Base-by-base conservation (phyloP, 1,140 invertebrate species). In the Chlorops oryzae region DNA sequence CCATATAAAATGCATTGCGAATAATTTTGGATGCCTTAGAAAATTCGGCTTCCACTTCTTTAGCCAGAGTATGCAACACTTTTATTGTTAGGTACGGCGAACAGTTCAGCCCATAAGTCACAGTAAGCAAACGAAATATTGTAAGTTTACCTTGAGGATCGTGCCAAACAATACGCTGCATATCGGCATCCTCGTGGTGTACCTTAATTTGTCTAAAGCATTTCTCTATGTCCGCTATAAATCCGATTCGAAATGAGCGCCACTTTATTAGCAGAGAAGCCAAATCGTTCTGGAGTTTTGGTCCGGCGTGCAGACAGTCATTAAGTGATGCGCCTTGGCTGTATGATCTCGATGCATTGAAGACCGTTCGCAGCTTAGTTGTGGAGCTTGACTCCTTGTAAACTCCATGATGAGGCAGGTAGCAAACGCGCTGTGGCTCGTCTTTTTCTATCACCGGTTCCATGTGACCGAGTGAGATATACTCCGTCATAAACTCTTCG, bases 361-460 rank as follows among this genome's bases (percentile, higher is more conserved):
- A 72, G 2, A 73, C 67, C 3, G 61, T 58, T 6, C 67, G 47
- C 5, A 70, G 22, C 34, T 63, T 63, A 2, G 67, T 70, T 15
- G 63, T 66, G 4, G 40, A 39, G 38, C 57, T 63, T n/a, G 53
- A 28, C 39, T 61, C 55, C n/a, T 56, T 45, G 12, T 62, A 34
- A 0, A 76, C 70, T 5, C 42, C 46, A 28, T 73, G 72, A 58
- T 77, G 73, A 5, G 73, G 72, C 13, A 75, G 27, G 45, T 72
- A n/a, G n/a, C n/a, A n/a, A n/a, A n/a, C n/a, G n/a, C n/a, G n/a
- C n/a, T 22, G 22, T 22, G 23, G 5, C 4, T 10, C 13, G 3
- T 22, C 5, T 3, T 25, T 22, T 4, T 24, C 21, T 4, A 15
- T 4, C 2, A 44, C 23, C 10, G 5, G 20, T 28, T 12, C 4